A percentile compares a stretch with the other conserved stretches of the same genome.
Evolutionary conservation across 1,140 invertebrate species (phyloP).

Genomic region (Zaprionus ornatus): DNA sequence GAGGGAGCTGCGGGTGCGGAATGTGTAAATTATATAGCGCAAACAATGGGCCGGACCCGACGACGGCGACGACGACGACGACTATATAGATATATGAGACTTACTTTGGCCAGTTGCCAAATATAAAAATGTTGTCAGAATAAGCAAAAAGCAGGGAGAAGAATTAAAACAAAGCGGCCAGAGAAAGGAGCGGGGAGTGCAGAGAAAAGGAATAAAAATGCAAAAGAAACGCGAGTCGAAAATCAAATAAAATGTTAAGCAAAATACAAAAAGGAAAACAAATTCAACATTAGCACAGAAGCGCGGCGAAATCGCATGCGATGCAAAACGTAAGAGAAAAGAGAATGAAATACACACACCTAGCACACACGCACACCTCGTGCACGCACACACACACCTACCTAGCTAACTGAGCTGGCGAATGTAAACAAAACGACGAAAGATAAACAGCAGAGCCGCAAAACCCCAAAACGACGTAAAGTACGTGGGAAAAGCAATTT

Average conservation of each 20-base stretch:
- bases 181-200: neutral
- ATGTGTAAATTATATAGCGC: constrained; percentile 70
- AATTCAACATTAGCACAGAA: constrained; percentile 61
- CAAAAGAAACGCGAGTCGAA: constrained; percentile 46
- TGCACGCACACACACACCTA: neutral
- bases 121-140: constrained; percentile 64
- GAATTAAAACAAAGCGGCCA: constrained; percentile 12
- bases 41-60: constrained; percentile 64
- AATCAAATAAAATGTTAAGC: constrained; percentile 79
- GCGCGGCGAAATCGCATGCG: constrained; percentile 36
- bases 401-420: constrained; percentile 42
- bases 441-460: constrained; percentile 78
- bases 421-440: constrained; percentile 79
- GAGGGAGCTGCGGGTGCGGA: constrained; percentile 26
- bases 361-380: constrained; percentile 1
- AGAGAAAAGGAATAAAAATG: constrained; percentile 18
- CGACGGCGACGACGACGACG: constrained; percentile 9
- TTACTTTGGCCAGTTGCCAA: constrained; percentile 73
- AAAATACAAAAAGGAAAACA: constrained; percentile 80
- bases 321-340: neutral
- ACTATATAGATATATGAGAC: constrained; percentile 53
- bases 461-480: constrained; percentile 42
- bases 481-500: constrained; percentile 15
- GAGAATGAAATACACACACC: constrained; percentile 18
- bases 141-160: constrained; percentile 18